A percentile compares a stretch with the other conserved stretches of the same genome.
phyloP scores from a whole-genome alignment of 1,140 invertebrate species.

The Calliphora vicina region DNA sequence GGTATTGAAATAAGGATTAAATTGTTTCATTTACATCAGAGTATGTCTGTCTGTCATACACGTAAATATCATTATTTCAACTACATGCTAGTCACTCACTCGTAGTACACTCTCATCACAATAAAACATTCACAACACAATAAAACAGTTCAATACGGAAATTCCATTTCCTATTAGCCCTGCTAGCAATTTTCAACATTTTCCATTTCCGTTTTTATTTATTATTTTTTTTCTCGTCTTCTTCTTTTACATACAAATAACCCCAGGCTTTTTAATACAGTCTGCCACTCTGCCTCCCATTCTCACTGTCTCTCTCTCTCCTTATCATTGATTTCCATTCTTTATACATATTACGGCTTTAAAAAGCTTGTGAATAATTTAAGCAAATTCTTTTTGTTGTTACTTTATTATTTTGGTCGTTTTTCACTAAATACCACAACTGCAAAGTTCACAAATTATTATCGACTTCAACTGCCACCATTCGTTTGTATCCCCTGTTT shows the following conservation, averaged over 20 bases:
- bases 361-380: neutral
- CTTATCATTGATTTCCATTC: neutral
- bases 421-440: neutral
- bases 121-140: neutral
- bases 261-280: neutral
- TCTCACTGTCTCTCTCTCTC: neutral
- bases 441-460: neutral
- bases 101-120: neutral
- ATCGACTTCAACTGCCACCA: neutral
- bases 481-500: neutral
- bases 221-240: neutral
- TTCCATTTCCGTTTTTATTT: neutral
- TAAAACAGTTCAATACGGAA: conserved; percentile 4
- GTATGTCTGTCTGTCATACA: too few relatives aligned
- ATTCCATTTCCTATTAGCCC: conserved; percentile 15
- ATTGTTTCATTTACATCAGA: too few relatives aligned
- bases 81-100: too few relatives aligned
- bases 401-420: neutral
- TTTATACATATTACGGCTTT: neutral
- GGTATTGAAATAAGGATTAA: too few relatives aligned
- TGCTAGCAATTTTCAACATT: conserved; percentile 9
- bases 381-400: neutral
- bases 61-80: too few relatives aligned
- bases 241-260: neutral
- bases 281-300: neutral